Evolutionary conservation across 2,888 invertebrate genomes (phyloP).

Genomic region (Oxytorus armatus): DNA sequence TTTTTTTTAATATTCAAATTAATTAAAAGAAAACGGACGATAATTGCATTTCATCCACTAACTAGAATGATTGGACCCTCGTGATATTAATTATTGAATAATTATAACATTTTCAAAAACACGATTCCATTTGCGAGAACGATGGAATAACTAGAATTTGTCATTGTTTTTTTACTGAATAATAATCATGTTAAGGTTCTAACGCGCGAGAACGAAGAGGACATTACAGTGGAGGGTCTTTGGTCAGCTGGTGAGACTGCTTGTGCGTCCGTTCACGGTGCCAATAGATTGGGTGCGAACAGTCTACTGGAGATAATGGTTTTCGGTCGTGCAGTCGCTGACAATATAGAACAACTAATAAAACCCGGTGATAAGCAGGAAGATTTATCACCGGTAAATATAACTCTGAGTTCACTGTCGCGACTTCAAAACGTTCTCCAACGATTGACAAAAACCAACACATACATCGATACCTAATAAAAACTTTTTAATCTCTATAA

Average conservation of each 20-base stretch:
- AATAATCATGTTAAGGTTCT: conserved; percentile 85
- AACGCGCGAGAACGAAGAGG: conserved; percentile 87
- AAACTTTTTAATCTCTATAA: not conserved
- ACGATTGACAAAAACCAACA: too few relatives aligned
- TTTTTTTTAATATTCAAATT: not conserved
- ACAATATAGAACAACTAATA: conserved; percentile 92
- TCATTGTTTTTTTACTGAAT: not conserved
- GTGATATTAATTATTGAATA: too few relatives aligned
- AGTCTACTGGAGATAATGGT: conserved; percentile 99
- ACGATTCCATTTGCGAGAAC: too few relatives aligned
- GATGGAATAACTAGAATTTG: too few relatives aligned
- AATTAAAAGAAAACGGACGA: not conserved
- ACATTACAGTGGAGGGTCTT: conserved; percentile 92
- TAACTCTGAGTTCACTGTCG: not conserved
- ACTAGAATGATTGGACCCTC: not conserved
- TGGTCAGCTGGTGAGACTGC: conserved; percentile 98
- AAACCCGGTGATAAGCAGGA: conserved; percentile 93
- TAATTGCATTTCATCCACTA: not conserved
- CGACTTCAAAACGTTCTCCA: too few relatives aligned
- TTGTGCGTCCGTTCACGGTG: conserved; percentile 98
- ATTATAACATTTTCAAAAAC: too few relatives aligned
- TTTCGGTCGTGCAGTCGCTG: conserved; percentile 98
- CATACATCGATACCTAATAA: too few relatives aligned
- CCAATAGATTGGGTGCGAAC: conserved; percentile 99
- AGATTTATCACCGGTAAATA: conserved; percentile 88